phyloP scores from a whole-genome alignment of 2,113 vertebrate genomes.

The Ceyx cyanopectus region DNA sequence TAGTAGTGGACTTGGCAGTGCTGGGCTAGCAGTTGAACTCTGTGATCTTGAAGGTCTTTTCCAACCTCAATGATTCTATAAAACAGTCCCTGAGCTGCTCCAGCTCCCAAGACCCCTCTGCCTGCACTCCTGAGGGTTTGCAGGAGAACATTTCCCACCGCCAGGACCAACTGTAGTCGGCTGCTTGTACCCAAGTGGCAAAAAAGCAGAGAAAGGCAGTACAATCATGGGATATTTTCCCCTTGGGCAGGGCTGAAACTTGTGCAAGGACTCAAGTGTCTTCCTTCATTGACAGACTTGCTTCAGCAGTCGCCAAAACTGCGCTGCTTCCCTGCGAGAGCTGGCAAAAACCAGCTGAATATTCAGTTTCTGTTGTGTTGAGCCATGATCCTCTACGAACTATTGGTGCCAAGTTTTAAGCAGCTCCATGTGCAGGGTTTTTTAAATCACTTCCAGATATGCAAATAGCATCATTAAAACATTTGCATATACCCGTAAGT shows the following conservation, averaged over 20 bases:
- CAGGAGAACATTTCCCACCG: not conserved
- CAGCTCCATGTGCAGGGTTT: slow-evolving; percentile 66
- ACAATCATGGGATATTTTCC: slow-evolving; percentile 18
- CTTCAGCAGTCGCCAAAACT: slow-evolving; percentile 46
- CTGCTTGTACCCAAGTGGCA: not conserved
- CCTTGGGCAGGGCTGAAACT: slow-evolving; percentile 57
- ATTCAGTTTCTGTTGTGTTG: slow-evolving; percentile 63
- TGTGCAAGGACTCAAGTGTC: not conserved
- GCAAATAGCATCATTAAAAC: slow-evolving; percentile 72
- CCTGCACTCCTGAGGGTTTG: not conserved
- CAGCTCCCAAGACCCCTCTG: not conserved
- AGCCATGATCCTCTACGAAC: slow-evolving; percentile 58
- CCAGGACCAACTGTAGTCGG: slow-evolving; percentile 60
- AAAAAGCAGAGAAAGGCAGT: slow-evolving; percentile 20
- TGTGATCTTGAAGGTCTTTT: not conserved
- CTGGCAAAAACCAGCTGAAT: slow-evolving; percentile 67
- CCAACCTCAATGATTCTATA: not conserved
- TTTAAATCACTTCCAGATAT: slow-evolving; percentile 73
- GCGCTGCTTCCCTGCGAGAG: not conserved
- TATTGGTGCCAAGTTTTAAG: slow-evolving; percentile 69
- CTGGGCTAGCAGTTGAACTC: too few species aligned
- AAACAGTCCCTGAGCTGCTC: not conserved
- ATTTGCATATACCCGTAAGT: slow-evolving; percentile 66
- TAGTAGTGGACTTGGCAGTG: not conserved
- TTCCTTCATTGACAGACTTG: slow-evolving; percentile 58